Base-by-base conservation (phyloP, 2,113 vertebrate genomes). In the Prochilodus magdalenae region DNA sequence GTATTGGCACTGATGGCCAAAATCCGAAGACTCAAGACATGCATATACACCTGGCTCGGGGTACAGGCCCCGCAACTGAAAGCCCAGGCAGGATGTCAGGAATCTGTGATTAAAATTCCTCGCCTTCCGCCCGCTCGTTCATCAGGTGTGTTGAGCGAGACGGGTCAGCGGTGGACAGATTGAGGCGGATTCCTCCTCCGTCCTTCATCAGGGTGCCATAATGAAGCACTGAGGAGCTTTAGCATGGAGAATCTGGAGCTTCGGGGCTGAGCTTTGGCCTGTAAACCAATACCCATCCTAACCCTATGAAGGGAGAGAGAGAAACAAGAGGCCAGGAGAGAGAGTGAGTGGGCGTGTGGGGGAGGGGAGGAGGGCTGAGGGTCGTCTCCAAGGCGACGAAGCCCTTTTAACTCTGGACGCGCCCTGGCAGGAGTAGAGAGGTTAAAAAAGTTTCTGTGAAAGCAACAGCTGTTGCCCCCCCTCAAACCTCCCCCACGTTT, bases 391-490 rank as follows among this genome's bases (percentile, higher is more conserved):
- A 90, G 93, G 88, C 90, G 92, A 94, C 90, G 59, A 84, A 83
- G 91, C 88, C 91, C 94, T 95, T 91, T 78, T 51, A 83, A 83
- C 77, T 83, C 83, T 27, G 53, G 75, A 62, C 16, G 2, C 67
- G 66, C 74, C 63, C 84, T 85, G 85, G 80, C 80, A 91, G 92
- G 57, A 81, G 88, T 92, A 92, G 89, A 87, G 79, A 92, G 94
- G 93, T 94, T 96, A 95, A 89, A 85, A 95, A 95, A 93, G 94
- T 94, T 94, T 92, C 94, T 95, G 92, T 96, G 95, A 96, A 96
- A 96, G 95, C 94, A 95, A 95, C 96, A 97, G 96, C 96, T 97
- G 97, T 95, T 96, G 93, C 95, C 90, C 91, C 88, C 30, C 47
- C 26, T 44, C 30, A 27, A 71, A 47, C 62, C 26, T 76, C 80